Evolutionary conservation across 2,797 vertebrate genomes (phyloP).

Genomic region (Philypnodon macrostomus): DNA sequence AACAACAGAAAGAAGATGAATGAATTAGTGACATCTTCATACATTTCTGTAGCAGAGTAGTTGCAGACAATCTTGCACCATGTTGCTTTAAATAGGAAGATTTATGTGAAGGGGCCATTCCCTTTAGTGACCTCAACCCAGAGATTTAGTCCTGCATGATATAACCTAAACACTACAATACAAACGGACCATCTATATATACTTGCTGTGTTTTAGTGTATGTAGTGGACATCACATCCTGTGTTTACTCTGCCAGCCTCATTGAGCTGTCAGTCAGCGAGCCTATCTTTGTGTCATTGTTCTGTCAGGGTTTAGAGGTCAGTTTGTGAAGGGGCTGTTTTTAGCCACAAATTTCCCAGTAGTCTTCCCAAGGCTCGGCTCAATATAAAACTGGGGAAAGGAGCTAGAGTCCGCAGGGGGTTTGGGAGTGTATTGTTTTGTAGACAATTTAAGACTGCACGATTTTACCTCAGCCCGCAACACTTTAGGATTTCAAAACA

Average conservation of each 20-base stretch:
- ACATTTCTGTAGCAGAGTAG: neutral
- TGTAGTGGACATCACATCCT: constrained; percentile 46
- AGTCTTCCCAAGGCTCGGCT: constrained; percentile 40
- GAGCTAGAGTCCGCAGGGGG: constrained; percentile 20
- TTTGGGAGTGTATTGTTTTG: constrained; percentile 24
- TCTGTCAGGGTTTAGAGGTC: constrained; percentile 54
- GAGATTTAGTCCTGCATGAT: constrained; percentile 3
- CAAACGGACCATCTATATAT: constrained; percentile 13
- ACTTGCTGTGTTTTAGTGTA: constrained; percentile 36
- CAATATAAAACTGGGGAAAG: constrained; percentile 38
- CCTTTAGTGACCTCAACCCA: neutral
- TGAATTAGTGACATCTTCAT: no score
- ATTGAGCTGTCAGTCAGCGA: constrained; percentile 51
- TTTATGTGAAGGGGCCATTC: neutral
- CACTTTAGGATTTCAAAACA: no score
- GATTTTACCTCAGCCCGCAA: no score
- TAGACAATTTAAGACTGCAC: constrained; percentile 10
- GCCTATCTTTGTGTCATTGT: constrained; percentile 54
- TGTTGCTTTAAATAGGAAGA: neutral
- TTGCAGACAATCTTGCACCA: neutral
- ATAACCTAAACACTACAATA: neutral
- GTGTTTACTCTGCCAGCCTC: constrained; percentile 50
- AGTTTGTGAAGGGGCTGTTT: constrained; percentile 50
- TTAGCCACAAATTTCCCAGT: constrained; percentile 62
- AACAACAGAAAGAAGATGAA: no score